Conservation (phyloP, 2,113 vertebrate species). For the Suricata suricatta region DNA sequence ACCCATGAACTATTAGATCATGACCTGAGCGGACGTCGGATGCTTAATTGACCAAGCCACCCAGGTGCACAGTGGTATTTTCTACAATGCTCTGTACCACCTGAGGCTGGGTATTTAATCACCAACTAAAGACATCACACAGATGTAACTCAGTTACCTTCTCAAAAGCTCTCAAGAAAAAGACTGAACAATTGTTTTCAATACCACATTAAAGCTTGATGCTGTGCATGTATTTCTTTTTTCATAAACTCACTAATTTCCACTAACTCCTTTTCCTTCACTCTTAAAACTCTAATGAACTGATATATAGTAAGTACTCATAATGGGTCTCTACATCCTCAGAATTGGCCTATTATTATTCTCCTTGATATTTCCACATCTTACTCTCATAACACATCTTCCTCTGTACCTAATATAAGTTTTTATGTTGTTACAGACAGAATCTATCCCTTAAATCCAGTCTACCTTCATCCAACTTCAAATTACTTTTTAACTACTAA, state of each 20-base stretch:
- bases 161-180: slow-evolving; percentile 18
- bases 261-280: neutral
- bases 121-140: neutral
- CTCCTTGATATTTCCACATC: neutral
- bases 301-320: neutral
- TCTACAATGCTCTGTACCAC: neutral
- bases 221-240: neutral
- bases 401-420: neutral
- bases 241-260: neutral
- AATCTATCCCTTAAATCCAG: neutral
- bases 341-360: neutral
- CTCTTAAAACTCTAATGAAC: slow-evolving; percentile 15
- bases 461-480: neutral
- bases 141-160: neutral
- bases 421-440: neutral
- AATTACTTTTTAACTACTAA: neutral
- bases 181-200: neutral
- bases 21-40: too few species aligned
- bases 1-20: too few species aligned
- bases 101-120: neutral
- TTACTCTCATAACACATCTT: neutral
- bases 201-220: neutral
- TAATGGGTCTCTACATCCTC: neutral
- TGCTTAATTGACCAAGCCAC: too few species aligned
- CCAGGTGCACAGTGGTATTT: neutral